These are phyloP conservation scores for Platycnemis pennipes DNA, from an alignment of 2,888 invertebrate genomes.

Conservation along the genomic window DNA sequence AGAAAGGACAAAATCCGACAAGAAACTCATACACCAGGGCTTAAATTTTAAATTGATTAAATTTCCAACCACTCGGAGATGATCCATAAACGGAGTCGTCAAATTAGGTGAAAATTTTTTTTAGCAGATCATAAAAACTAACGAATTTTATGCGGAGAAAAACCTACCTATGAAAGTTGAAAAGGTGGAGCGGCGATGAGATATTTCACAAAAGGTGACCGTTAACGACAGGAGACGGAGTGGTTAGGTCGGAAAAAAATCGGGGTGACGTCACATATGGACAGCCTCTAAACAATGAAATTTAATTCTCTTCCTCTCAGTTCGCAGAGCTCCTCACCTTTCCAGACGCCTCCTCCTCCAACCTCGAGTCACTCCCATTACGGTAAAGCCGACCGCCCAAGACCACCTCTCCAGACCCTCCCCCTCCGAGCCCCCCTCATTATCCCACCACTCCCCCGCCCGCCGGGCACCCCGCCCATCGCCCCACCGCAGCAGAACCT, in stretches of 20 bases:
- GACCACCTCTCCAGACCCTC: not conserved
- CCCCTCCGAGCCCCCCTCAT: not conserved
- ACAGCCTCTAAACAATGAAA: not conserved
- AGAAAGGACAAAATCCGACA: too few relatives aligned
- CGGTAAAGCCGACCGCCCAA: not conserved
- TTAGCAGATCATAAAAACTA: too few relatives aligned
- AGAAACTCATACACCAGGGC: too few relatives aligned
- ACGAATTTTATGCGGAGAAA: too few relatives aligned
- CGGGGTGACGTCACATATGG: not conserved
- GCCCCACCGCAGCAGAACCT: not conserved
- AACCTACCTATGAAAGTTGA: too few relatives aligned
- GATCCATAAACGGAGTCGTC: too few relatives aligned
- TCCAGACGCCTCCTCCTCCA: not conserved
- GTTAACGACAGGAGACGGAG: not conserved
- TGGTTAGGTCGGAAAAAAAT: not conserved
- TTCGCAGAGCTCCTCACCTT: not conserved
- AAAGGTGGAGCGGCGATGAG: too few relatives aligned
- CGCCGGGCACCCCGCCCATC: too few relatives aligned
- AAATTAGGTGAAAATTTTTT: too few relatives aligned
- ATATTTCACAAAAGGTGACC: not conserved
- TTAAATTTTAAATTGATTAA: too few relatives aligned
- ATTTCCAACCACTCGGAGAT: too few relatives aligned
- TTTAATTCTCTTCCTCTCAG: slow-evolving; percentile 32
- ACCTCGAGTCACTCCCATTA: not conserved
- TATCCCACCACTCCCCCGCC: slow-evolving; percentile 23